These are phyloP conservation scores for Sphinx pinastri DNA, from an alignment of 2,888 invertebrate species.

Conservation along the genomic window DNA sequence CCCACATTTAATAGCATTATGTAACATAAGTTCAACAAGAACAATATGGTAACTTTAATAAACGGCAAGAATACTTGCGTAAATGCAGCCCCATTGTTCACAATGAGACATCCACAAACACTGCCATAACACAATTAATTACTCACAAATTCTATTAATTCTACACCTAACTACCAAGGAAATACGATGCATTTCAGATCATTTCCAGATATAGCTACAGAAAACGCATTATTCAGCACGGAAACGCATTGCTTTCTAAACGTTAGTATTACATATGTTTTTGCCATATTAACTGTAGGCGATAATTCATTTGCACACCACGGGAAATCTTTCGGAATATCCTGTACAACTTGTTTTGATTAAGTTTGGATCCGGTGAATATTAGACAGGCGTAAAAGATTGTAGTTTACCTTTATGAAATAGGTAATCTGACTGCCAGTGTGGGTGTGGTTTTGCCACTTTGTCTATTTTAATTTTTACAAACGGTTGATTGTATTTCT, in stretches of 20 bases:
- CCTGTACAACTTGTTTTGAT: constrained; percentile 30
- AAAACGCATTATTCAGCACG: constrained; percentile 55
- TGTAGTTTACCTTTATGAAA: neutral
- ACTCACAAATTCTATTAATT: constrained; percentile 33
- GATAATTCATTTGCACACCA: constrained; percentile 32
- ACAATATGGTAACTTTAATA: neutral
- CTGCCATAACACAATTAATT: constrained; percentile 38
- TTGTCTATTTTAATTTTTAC: no score
- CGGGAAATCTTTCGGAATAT: constrained; percentile 40
- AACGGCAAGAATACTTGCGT: constrained; percentile 37
- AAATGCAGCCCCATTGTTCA: constrained; percentile 51
- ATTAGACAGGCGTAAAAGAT: neutral
- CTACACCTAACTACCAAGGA: constrained; percentile 32
- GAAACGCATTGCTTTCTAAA: constrained; percentile 62
- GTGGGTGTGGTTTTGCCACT: no score
- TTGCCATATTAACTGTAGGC: constrained; percentile 41
- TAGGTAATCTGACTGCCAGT: no score
- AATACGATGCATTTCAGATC: constrained; percentile 32
- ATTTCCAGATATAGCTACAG: constrained; percentile 41
- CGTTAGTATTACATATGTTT: constrained; percentile 49
- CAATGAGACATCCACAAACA: constrained; percentile 37
- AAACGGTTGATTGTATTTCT: no score
- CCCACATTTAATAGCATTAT: no score
- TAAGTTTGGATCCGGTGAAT: constrained; percentile 14
- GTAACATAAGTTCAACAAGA: neutral